phyloP scores from a whole-genome alignment of 1,140 invertebrate species.

The Eurytemora carolleeae region DNA sequence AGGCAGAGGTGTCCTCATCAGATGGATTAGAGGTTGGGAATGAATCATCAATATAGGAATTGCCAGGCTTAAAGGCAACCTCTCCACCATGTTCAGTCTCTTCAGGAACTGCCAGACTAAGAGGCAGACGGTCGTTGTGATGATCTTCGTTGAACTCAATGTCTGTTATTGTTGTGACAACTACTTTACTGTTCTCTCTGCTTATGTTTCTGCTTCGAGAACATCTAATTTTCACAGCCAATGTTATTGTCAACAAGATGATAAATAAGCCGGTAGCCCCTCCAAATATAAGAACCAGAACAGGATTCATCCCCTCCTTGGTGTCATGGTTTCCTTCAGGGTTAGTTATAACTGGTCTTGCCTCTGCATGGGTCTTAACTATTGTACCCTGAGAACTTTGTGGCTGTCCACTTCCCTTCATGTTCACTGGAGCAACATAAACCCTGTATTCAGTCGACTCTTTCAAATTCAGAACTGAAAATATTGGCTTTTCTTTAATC shows the following conservation, averaged over 20 bases:
- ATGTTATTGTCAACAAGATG: neutral
- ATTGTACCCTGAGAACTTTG: neutral
- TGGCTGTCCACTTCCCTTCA: neutral
- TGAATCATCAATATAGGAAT: too few relatives aligned
- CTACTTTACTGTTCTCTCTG: neutral
- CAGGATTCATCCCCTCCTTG: neutral
- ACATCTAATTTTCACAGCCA: neutral
- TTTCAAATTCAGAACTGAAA: neutral
- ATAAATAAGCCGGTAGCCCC: neutral
- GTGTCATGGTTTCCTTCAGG: neutral
- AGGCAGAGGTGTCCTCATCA: too few relatives aligned
- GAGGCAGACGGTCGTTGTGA: neutral
- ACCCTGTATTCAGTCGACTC: neutral
- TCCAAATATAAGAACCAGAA: neutral
- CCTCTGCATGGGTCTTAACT: neutral
- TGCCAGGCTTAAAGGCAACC: too few relatives aligned
- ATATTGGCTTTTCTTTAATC: neutral
- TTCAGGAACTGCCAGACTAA: too few relatives aligned
- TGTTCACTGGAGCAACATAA: neutral
- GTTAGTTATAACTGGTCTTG: neutral
- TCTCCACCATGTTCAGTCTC: too few relatives aligned
- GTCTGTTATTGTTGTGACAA: neutral
- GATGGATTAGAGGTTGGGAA: too few relatives aligned
- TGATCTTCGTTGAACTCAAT: neutral
- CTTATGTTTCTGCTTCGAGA: neutral